Evolutionary conservation across 2,888 invertebrate genomes (phyloP).

Genomic region (Magallana nippona): DNA sequence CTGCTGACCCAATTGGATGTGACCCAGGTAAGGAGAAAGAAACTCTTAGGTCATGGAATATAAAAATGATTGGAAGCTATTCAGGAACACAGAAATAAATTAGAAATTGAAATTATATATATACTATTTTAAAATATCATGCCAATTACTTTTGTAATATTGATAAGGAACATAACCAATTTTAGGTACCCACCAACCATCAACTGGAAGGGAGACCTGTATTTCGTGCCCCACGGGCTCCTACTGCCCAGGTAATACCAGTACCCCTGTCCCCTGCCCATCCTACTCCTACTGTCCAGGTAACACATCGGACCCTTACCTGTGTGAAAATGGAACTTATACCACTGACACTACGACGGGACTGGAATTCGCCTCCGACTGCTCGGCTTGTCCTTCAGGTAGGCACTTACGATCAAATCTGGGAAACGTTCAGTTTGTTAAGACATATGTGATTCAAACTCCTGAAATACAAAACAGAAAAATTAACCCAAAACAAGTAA

Average conservation of each 20-base stretch:
- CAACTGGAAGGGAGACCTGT: constrained; percentile 63
- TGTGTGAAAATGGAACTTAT: constrained; percentile 76
- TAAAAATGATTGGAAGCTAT: too few relatives aligned
- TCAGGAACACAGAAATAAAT: not conserved
- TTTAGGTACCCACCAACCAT: constrained; percentile 74
- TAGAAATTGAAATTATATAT: not conserved
- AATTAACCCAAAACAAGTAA: too few relatives aligned
- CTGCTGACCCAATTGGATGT: constrained; percentile 68
- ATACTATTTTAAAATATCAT: not conserved
- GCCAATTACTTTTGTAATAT: too few relatives aligned
- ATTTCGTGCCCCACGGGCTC: constrained; percentile 66
- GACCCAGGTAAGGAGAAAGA: constrained; percentile 59
- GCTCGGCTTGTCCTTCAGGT: constrained; percentile 33
- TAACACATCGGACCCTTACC: constrained; percentile 67
- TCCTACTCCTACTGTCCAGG: constrained; percentile 74
- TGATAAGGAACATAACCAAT: too few relatives aligned
- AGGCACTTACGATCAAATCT: not conserved
- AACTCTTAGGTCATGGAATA: too few relatives aligned
- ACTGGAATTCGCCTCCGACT: constrained; percentile 54
- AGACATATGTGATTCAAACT: too few relatives aligned
- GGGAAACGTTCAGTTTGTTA: too few relatives aligned
- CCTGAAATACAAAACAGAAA: too few relatives aligned
- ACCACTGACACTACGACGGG: constrained; percentile 63
- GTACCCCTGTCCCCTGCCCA: constrained; percentile 71
- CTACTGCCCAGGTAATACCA: constrained; percentile 71